phyloP scores from a whole-genome alignment of 1,140 invertebrate genomes.

The Sitobion miscanthi region DNA sequence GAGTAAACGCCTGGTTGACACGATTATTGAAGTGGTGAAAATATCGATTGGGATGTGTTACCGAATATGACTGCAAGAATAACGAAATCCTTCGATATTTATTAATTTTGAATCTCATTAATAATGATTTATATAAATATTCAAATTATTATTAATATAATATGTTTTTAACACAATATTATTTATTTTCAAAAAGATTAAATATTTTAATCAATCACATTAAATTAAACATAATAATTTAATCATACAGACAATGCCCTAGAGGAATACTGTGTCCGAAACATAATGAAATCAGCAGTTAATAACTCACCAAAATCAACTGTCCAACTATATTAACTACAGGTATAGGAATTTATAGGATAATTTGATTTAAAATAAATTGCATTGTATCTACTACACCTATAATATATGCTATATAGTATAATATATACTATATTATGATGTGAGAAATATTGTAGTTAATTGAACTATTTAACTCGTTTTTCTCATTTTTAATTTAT shows the following conservation, averaged over 20 bases:
- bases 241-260: not conserved
- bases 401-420: too few relatives aligned
- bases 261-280: not conserved
- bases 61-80: not conserved
- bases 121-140: not conserved
- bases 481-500: not conserved
- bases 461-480: not conserved
- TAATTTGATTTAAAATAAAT: not conserved
- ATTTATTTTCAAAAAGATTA: not conserved
- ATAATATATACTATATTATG: too few relatives aligned
- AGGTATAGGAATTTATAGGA: too few relatives aligned
- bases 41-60: not conserved
- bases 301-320: not conserved
- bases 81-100: not conserved
- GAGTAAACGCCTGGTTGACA: not conserved
- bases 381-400: not conserved
- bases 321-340: not conserved
- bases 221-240: not conserved
- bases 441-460: not conserved
- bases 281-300: slow-evolving; percentile 7
- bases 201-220: not conserved
- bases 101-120: not conserved
- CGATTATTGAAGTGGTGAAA: not conserved
- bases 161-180: not conserved
- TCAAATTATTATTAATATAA: not conserved